Evolutionary conservation across 2,797 vertebrate species (phyloP).

Genomic region (Tokudaia muenninki): DNA sequence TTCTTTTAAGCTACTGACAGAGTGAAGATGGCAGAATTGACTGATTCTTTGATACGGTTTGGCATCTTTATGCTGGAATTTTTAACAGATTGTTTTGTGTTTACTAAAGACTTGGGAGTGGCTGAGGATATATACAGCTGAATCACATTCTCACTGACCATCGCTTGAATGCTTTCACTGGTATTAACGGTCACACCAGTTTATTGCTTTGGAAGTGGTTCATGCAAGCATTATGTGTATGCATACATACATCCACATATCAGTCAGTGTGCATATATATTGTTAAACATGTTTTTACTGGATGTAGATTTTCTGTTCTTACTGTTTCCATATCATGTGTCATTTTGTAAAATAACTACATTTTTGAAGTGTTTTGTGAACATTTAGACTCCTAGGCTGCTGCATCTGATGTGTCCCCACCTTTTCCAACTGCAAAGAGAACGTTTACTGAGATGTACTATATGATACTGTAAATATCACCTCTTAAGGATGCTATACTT

Average conservation of each 20-base stretch:
- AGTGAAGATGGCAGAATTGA: not conserved
- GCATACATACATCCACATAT: not conserved
- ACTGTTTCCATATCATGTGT: not conserved
- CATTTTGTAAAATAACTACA: conserved; percentile 29
- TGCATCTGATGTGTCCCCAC: not conserved
- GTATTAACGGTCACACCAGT: not conserved
- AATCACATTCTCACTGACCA: conserved; percentile 1
- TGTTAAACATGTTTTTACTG: conserved; percentile 5
- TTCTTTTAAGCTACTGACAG: not conserved
- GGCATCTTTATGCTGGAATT: not conserved
- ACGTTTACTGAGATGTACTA: conserved; percentile 13
- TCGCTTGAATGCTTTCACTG: conserved; percentile 8
- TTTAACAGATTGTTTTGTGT: not conserved
- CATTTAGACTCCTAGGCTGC: conserved; percentile 13
- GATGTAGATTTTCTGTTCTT: conserved; percentile 66
- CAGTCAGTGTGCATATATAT: not conserved
- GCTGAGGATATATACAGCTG: not conserved
- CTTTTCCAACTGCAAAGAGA: conserved; percentile 53
- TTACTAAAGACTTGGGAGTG: conserved; percentile 29
- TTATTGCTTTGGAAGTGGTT: conserved; percentile 26
- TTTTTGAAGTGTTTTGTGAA: conserved; percentile 52
- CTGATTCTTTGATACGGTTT: conserved; percentile 20
- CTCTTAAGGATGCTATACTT: conserved; percentile 22
- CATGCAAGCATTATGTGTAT: conserved; percentile 13
- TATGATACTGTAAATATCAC: conserved; percentile 45